Conservation (phyloP, 2,888 invertebrate genomes). For the Temnothorax rugatulus region DNA sequence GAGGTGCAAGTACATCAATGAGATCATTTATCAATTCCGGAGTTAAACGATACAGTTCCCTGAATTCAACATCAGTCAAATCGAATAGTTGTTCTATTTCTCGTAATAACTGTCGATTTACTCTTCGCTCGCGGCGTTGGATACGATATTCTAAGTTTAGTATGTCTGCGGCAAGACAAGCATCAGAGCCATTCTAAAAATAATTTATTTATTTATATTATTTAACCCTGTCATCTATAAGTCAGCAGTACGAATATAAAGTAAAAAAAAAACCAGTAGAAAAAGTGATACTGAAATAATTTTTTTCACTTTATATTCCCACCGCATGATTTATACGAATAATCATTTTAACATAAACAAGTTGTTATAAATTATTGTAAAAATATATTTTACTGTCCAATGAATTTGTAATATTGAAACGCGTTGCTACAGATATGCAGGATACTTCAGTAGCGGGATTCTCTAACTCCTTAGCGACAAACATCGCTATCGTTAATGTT, state of each 20-base stretch:
- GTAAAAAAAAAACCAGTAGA: neutral
- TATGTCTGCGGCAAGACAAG: neutral
- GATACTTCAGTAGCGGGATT: no score
- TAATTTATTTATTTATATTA: neutral
- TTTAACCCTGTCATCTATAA: neutral
- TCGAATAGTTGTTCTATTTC: no score
- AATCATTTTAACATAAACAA: no score
- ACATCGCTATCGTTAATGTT: no score
- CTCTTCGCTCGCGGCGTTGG: neutral
- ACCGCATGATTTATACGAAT: no score
- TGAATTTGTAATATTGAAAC: no score
- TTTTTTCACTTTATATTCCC: no score
- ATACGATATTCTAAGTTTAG: neutral
- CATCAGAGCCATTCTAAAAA: slow-evolving; percentile 3
- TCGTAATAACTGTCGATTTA: no score
- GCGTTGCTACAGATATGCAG: no score
- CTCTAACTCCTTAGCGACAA: no score
- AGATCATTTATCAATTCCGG: neutral
- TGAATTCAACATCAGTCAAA: slow-evolving; percentile 1
- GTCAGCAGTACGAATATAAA: neutral
- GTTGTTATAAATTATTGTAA: neutral
- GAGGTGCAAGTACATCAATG: slow-evolving; percentile 9
- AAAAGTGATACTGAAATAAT: no score
- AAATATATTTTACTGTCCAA: neutral
- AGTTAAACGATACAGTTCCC: neutral